A percentile compares a stretch with the other conserved stretches of the same genome.
Conservation (phyloP, 2,888 invertebrate species). For the Leptinotarsa peninsularis region DNA sequence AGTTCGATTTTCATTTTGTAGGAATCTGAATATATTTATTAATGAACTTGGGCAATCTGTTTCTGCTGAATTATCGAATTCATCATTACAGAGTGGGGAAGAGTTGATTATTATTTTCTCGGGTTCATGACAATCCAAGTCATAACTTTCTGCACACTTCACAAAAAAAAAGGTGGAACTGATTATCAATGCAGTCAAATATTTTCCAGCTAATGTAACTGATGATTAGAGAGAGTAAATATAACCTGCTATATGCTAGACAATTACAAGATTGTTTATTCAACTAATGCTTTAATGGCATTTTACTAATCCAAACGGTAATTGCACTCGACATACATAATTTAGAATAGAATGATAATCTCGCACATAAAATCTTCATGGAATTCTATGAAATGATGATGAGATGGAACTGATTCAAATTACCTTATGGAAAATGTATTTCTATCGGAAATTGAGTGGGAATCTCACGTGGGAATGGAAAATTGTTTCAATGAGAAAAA, state of each 20-base stretch:
- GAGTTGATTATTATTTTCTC: no score
- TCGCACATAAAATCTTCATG: not conserved
- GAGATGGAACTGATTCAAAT: not conserved
- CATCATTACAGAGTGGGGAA: no score
- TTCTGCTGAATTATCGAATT: no score
- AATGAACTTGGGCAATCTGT: no score
- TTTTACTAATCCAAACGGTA: slow-evolving; percentile 1
- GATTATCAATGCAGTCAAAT: not conserved
- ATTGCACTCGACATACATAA: not conserved
- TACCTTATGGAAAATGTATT: not conserved
- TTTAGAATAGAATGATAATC: not conserved
- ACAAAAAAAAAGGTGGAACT: no score
- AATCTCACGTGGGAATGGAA: no score
- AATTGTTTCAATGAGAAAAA: no score
- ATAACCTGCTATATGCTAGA: not conserved
- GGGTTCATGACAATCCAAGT: no score
- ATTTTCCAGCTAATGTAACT: not conserved
- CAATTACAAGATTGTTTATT: slow-evolving; percentile 3
- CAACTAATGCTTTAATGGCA: not conserved
- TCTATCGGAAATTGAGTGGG: no score
- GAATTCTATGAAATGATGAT: not conserved
- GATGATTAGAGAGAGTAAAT: not conserved
- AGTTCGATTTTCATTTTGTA: no score
- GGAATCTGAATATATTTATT: no score
- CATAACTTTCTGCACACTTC: no score